Evolutionary conservation across 2,888 invertebrate species (phyloP).

Genomic region (Agrotis clavis): DNA sequence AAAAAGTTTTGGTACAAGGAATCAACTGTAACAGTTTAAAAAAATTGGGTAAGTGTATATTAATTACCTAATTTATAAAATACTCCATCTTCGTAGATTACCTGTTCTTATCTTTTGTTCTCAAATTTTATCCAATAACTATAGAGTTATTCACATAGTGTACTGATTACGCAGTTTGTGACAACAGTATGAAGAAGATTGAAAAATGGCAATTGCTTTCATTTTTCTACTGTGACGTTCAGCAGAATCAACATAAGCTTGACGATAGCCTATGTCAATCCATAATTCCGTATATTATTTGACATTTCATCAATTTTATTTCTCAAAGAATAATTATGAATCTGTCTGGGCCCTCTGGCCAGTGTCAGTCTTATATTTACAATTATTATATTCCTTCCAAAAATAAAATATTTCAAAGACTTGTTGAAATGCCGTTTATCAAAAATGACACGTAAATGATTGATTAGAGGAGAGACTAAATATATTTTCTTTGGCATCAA

Average conservation of each 20-base stretch:
- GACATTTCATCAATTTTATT: not conserved
- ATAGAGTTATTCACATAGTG: too few species aligned
- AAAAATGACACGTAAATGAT: constrained; percentile 59
- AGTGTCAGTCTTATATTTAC: not conserved
- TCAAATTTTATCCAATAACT: not conserved
- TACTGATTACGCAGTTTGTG: not conserved
- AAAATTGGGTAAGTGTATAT: not conserved
- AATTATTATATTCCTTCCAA: constrained; percentile 3
- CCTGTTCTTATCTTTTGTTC: too few species aligned
- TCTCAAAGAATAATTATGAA: not conserved
- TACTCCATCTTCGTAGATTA: not conserved
- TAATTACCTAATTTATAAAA: not conserved
- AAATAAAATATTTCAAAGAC: constrained; percentile 35
- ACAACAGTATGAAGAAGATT: too few species aligned
- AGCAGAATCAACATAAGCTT: not conserved
- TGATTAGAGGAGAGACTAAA: constrained; percentile 61
- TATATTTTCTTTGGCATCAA: constrained; percentile 65
- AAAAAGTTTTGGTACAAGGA: not conserved
- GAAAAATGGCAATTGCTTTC: not conserved
- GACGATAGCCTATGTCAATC: not conserved
- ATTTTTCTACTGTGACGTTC: not conserved
- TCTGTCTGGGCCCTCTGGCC: not conserved
- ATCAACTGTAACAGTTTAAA: not conserved
- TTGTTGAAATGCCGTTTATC: constrained; percentile 62
- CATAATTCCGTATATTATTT: too few species aligned